Conservation (phyloP, 1,140 invertebrate species). For the Ylistrum balloti region DNA sequence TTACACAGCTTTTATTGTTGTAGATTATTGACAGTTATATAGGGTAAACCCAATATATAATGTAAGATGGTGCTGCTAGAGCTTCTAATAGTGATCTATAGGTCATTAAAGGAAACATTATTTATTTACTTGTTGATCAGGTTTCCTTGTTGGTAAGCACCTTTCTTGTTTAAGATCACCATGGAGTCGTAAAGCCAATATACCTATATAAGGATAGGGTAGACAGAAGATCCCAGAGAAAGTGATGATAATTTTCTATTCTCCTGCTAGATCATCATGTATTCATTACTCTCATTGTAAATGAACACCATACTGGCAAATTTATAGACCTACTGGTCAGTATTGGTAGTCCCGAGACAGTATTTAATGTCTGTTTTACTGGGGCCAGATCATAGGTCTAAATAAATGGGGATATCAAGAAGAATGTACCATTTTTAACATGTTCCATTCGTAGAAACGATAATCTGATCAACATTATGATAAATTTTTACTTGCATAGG, state of each 20-base stretch:
- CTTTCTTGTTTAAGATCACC: neutral
- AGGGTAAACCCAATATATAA: neutral
- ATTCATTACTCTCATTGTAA: neutral
- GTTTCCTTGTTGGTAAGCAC: neutral
- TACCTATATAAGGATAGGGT: neutral
- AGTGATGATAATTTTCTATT: neutral
- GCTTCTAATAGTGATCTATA: neutral
- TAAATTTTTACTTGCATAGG: no score
- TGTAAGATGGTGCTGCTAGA: neutral
- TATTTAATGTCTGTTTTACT: no score
- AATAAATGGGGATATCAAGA: no score
- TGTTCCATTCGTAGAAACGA: no score
- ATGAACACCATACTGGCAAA: neutral
- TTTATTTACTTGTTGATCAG: constrained; percentile 1
- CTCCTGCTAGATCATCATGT: neutral
- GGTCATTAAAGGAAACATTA: neutral
- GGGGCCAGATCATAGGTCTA: no score
- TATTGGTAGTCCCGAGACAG: neutral
- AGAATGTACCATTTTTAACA: no score
- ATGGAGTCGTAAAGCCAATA: neutral
- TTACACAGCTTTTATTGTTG: no score
- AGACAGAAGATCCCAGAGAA: neutral
- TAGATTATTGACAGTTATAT: no score
- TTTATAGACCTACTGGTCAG: neutral
- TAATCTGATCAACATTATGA: no score